Evolutionary conservation across 1,140 invertebrate genomes (phyloP).

Genomic region (Agrilus planipennis): DNA sequence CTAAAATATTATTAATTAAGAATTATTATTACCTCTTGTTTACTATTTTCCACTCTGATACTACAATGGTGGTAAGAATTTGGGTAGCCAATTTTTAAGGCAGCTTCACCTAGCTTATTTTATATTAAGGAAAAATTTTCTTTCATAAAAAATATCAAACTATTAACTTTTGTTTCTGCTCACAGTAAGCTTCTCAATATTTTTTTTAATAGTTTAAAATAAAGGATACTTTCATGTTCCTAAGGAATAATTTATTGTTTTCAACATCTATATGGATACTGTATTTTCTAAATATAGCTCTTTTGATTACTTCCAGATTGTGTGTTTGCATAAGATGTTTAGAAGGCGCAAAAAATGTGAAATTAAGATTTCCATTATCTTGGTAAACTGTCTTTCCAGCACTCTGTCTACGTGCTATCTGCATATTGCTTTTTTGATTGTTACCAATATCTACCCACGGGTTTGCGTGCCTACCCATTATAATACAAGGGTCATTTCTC

Average conservation of each 20-base stretch:
- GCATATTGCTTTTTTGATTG: too few species aligned
- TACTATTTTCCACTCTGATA: too few species aligned
- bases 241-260: slow-evolving; percentile 64
- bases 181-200: slow-evolving; percentile 6
- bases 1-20: too few species aligned
- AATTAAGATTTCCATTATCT: slow-evolving; percentile 85
- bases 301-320: slow-evolving; percentile 74
- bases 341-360: slow-evolving; percentile 75
- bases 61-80: slow-evolving; percentile 94
- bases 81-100: slow-evolving; percentile 72
- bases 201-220: too few species aligned
- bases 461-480: slow-evolving; percentile 94
- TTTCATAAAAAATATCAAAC: not conserved
- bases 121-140: not conserved
- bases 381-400: slow-evolving; percentile 97
- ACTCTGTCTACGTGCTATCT: slow-evolving; percentile 76
- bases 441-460: slow-evolving; percentile 88
- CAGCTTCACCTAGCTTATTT: slow-evolving; percentile 75
- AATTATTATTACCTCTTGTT: too few species aligned
- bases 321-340: slow-evolving; percentile 68
- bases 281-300: slow-evolving; percentile 68
- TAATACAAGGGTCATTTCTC: slow-evolving; percentile 86
- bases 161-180: not conserved
- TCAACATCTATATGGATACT: slow-evolving; percentile 61
- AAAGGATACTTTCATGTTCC: slow-evolving; percentile 66